Conservation (phyloP, 37 sponge, comb jelly and placozoan species). For the Lycopodina hypogea region DNA sequence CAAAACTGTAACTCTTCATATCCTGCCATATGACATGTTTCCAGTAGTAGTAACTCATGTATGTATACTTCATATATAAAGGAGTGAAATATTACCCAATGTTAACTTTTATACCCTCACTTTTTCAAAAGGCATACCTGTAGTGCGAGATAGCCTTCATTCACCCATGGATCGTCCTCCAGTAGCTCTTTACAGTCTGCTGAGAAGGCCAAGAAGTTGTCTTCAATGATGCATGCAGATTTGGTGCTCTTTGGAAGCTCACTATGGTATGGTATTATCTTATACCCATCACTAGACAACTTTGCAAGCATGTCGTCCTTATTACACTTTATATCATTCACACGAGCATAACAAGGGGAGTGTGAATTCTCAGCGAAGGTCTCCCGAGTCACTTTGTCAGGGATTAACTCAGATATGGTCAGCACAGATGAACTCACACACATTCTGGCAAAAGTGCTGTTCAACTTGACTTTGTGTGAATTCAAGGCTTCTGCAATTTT, state of each 20-base stretch:
- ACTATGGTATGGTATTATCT: background rate
- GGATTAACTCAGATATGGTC: conserved; percentile 34
- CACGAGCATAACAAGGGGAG: conserved; percentile 39
- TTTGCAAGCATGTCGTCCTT: conserved; percentile 5
- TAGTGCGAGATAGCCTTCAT: conserved; percentile 28
- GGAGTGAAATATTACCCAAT: no score
- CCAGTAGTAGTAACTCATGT: background rate
- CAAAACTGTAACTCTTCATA: conserved; percentile 28
- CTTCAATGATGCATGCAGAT: background rate
- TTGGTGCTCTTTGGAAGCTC: conserved; percentile 2
- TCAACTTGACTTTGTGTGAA: conserved; percentile 56
- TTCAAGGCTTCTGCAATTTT: conserved; percentile 46
- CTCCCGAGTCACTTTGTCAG: background rate
- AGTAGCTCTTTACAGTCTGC: conserved; percentile 36
- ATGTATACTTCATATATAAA: no score
- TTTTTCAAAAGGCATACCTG: conserved; percentile 34
- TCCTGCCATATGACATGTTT: conserved; percentile 38
- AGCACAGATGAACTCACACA: conserved; percentile 43
- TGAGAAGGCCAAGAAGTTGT: conserved; percentile 45
- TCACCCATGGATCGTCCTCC: conserved; percentile 17
- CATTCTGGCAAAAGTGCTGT: conserved; percentile 64
- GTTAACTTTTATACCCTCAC: background rate
- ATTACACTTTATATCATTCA: conserved; percentile 18
- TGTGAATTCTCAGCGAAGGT: background rate
- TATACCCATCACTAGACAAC: conserved; percentile 10